Evolutionary conservation across 2,113 vertebrate species (phyloP).

Genomic region (Calidris pygmaea): DNA sequence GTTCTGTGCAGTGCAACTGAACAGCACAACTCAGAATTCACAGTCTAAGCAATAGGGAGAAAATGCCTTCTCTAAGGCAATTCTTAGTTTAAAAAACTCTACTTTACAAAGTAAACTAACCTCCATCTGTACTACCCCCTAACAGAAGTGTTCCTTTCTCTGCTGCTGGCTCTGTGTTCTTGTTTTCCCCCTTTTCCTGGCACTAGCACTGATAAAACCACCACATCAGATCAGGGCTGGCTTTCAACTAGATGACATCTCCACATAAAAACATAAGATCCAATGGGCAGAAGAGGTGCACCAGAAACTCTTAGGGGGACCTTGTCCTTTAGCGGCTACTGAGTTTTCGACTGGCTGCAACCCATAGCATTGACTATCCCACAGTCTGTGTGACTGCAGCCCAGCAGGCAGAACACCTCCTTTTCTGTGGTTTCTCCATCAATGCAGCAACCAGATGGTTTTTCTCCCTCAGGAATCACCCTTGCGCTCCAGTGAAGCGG

Average conservation of each 20-base stretch:
- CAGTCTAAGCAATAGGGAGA: background rate
- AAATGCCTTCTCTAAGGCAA: background rate
- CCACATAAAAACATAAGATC: background rate
- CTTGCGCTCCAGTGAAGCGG: background rate
- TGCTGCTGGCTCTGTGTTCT: background rate
- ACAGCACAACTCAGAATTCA: background rate
- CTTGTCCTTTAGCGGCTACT: background rate
- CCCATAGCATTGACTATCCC: background rate
- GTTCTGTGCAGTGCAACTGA: background rate
- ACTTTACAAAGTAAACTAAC: background rate
- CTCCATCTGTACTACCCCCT: background rate
- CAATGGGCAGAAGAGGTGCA: background rate
- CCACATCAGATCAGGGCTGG: background rate
- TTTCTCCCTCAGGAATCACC: background rate
- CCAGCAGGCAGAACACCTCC: background rate
- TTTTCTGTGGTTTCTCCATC: background rate
- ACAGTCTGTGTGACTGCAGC: background rate
- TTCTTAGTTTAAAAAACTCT: background rate
- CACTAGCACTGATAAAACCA: background rate
- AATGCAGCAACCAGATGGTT: background rate
- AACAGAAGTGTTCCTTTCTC: fast-evolving
- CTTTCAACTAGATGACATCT: fast-evolving
- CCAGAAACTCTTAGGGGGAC: background rate
- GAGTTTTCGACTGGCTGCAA: background rate
- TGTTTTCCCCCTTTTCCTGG: background rate